Conservation (phyloP, 92 coral and sea anemone species). For the Parazoanthus atlanticus region DNA sequence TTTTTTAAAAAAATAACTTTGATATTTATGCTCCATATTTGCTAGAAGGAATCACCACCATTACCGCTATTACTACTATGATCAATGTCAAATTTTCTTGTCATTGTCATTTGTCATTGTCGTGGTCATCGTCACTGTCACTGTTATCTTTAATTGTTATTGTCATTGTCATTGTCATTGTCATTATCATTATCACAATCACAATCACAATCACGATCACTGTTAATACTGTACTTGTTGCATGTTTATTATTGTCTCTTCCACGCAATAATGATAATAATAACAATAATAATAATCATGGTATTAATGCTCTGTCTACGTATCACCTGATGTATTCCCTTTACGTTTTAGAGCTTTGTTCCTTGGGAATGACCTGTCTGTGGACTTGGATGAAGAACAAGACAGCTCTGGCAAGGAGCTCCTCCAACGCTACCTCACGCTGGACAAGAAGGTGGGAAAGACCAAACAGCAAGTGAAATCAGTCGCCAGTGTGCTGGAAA, state of each 20-base stretch:
- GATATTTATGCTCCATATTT: neutral
- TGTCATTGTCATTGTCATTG: neutral
- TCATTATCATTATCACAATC: neutral
- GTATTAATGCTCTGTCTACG: neutral
- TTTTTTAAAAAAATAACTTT: neutral
- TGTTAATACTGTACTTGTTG: no score
- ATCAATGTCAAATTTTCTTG: neutral
- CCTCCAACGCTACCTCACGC: slow-evolving; percentile 31
- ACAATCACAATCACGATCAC: no score
- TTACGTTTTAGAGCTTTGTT: slow-evolving; percentile 15
- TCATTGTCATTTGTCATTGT: neutral
- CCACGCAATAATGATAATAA: no score
- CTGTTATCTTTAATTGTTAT: neutral
- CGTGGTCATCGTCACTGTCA: neutral
- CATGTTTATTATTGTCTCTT: no score
- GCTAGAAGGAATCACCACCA: neutral
- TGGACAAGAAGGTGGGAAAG: slow-evolving; percentile 54
- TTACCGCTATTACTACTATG: no score
- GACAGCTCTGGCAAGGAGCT: slow-evolving; percentile 43
- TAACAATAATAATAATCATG: no score
- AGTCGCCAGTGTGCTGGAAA: slow-evolving; percentile 48
- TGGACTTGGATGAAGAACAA: slow-evolving; percentile 14
- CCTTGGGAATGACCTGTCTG: slow-evolving; percentile 9
- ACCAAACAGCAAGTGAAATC: slow-evolving; percentile 48
- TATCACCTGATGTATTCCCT: neutral